Evolutionary conservation across 2,113 vertebrate genomes (phyloP).

Genomic region (Pelusios castaneus): DNA sequence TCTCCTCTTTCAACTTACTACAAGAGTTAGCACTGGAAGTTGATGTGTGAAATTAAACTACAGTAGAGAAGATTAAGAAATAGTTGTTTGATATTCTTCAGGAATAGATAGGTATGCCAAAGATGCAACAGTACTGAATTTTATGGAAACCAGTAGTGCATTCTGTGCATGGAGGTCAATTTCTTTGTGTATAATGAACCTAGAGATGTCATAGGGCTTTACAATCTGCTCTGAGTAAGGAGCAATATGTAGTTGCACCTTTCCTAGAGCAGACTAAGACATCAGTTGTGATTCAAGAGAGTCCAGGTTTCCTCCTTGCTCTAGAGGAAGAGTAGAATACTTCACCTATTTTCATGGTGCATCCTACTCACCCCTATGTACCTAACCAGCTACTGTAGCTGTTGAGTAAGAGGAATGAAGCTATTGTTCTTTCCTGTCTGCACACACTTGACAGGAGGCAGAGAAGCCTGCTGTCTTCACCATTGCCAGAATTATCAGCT

Average conservation of each 20-base stretch:
- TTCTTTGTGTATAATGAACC: background rate
- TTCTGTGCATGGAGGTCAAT: background rate
- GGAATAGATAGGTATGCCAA: background rate
- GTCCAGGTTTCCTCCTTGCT: background rate
- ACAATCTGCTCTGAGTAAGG: background rate
- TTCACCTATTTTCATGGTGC: rapidly evolving
- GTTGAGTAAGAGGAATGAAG: background rate
- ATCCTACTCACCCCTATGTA: background rate
- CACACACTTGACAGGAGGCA: background rate
- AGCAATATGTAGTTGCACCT: background rate
- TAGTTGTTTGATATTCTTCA: background rate
- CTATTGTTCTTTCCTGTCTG: background rate
- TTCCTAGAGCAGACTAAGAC: background rate
- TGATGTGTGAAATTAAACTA: background rate
- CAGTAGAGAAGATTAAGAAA: background rate
- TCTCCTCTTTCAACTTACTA: background rate
- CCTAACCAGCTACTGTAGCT: background rate
- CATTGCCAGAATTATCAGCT: background rate
- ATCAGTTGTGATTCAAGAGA: background rate
- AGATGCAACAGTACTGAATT: background rate
- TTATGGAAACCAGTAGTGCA: background rate
- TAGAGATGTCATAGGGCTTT: background rate
- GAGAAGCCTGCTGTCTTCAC: background rate
- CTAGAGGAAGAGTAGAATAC: background rate
- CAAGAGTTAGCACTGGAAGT: background rate